Base-by-base conservation (phyloP, 2,113 vertebrate species). In the Chaetodon auriga region DNA sequence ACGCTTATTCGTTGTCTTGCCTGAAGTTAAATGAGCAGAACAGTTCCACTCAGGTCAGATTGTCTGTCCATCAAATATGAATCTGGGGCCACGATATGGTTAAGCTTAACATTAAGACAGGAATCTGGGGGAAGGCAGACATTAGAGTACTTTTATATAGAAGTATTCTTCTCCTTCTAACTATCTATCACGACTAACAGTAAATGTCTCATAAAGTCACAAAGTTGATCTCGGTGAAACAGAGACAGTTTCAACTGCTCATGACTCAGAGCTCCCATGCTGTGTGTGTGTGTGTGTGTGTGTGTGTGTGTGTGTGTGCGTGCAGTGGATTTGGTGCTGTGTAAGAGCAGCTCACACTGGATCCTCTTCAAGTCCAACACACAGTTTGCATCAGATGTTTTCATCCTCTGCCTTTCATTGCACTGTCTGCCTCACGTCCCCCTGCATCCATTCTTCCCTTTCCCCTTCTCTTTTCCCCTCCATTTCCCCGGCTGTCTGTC, bases 201-300 rank as follows among this genome's bases (percentile, higher is more conserved):
- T 25, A 75, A 78, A 60, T 25, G 58, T 71, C 55, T 74, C 76
- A 76, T 49, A 36, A 53, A 83, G 69, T 81, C 66, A 57, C 38
- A 83, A 60, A 73, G 61, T 58, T 76, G 45, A 80, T 78, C 36
- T 75, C 11, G 2, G 18, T 48, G 68, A 68, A 51, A 60, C 77
- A 62, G n/a, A 68, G 45, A 58, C 76, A 58, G 30, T 80, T 88
- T 78, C 57, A 54, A 11, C 51, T 61, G 16, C 82, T 69, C 30
- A 45, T 90, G 85, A 89, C 79, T 90, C 84, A 87, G 18, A 61
- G 64, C 68, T 70, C 35, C 21, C 80, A 82, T 84, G 75, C 71
- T 68, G 14, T 14, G 15, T 43, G 21, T 15, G 66, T 14, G 66
- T 2, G 18, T 6, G 12, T 57, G 58, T 23, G 36, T 43, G 13